Base-by-base conservation (phyloP, 2,797 vertebrate genomes). In the Ptychadena robeensis region DNA sequence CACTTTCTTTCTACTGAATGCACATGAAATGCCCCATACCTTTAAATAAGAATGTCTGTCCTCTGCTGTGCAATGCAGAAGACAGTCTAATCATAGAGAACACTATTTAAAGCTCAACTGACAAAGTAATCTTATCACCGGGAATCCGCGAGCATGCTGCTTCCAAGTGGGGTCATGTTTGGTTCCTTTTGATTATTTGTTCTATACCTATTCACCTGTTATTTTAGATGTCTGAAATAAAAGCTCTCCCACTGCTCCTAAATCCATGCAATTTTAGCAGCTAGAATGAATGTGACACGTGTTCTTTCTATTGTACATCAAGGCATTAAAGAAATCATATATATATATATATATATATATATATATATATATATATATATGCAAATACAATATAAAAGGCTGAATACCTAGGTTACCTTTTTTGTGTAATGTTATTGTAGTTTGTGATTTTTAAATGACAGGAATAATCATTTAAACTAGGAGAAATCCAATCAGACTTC, bases 21-120 rank as follows among this genome's bases (percentile, higher is more conserved):
- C 66, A 48, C 81, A 76, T 76, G 35, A 82, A 79, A 37, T 83
- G 82, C 75, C 71, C 75, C 82, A 79, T 73, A 59, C 27, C 11
- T 79, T 83, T 83, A 83, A 79, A 83, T 79, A 79, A 79, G 69
- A 71, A 83, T 67, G 82, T 79, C 72, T 67, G 67, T 73, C 75
- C 65, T 79, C 59, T 73, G 75, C 69, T 66, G 25, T 79, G 61
- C 67, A 83, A 79, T 65, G 34, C 75, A 78, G 75, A 73, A 83
- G 82, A 83, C 82, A 83, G 82, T 79, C 76, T 83, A 83, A 83
- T 83, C 76, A 83, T n/a, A 83, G 69, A 83, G 76, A 83, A 83
- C 76, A 73, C 63, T 74, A 73, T 74, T 84, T 84, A 74, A 80
- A 74, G 70, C n/a, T 61, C 65, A 59, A 70, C 57, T 82, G 64